Evolutionary conservation across 2,888 invertebrate genomes (phyloP), one percentile per base, ranked within the genome.

Genomic region (Euphydryas editha): DNA sequence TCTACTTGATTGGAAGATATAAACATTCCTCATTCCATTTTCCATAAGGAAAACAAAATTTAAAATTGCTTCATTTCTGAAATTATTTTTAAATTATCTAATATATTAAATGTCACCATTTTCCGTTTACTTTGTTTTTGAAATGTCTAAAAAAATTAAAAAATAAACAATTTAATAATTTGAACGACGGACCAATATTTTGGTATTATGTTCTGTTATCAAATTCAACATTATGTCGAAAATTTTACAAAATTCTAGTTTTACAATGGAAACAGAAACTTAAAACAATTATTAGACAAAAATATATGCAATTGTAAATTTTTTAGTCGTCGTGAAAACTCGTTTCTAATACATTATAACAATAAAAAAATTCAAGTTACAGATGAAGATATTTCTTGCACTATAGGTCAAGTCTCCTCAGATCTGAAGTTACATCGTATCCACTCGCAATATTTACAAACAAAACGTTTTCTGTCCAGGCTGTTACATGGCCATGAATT

Each of bases 251-350:
- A 47, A 60, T 17, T 39, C 37, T 18, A 54, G 66, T 46, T 59
- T n/a, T 21, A 56, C 44, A 21, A 55, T 44, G 15, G 71, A 89
- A 58, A 86, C 87, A 8, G 17, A 73, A 63, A 73, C 8, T 69
- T 90, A 21, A 90, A 90, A 69, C 70, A 75, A 18, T 79, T 84
- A 69, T 72, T 90, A 24, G 85, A 85, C 0, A 76, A 78, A 4
- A 68, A 86, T 1, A 68, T 76, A 1, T 90, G 90, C 74, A 80
- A 80, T 56, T 87, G 87, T 66, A 71, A 62, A 59, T 49, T 61
- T 37, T 70, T 68, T 47, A 42, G 37, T 58, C 20, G 13, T 11
- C 56, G 58, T 57, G 54, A 56, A 15, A 49, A 59, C 13, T 57
- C 62, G 2, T 17, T 60, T 11, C 44, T 39, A n/a, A 20, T 46